phyloP scores from a whole-genome alignment of 1,140 invertebrate species.

The Drosophila orena region DNA sequence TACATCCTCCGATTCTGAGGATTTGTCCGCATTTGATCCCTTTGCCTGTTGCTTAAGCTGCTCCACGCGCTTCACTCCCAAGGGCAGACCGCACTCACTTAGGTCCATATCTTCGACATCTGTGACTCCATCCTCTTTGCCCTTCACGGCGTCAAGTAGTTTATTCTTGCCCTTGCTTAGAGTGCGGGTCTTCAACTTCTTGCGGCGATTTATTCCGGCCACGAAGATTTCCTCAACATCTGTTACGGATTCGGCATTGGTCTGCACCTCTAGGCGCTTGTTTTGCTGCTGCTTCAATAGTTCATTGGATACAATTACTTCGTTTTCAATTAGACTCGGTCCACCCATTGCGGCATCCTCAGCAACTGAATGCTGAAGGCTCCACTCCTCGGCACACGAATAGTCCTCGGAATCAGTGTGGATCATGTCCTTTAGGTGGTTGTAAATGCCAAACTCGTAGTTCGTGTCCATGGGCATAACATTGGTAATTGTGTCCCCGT shows the following conservation, averaged over 20 bases:
- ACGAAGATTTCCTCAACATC: conserved; percentile 86
- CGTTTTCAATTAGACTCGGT: conserved; percentile 63
- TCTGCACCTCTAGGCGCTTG: conserved; percentile 69
- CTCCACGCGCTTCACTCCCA: conserved; percentile 62
- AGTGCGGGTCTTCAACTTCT: conserved; percentile 76
- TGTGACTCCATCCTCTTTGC: conserved; percentile 77
- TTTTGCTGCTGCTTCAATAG: conserved; percentile 66
- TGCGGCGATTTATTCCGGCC: conserved; percentile 73
- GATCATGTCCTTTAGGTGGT: conserved; percentile 72
- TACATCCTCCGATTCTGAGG: conserved; percentile 68
- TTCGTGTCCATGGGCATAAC: conserved; percentile 85
- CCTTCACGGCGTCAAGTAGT: conserved; percentile 54
- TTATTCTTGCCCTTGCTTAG: conserved; percentile 73
- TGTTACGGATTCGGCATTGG: conserved; percentile 83
- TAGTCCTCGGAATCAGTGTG: conserved; percentile 85
- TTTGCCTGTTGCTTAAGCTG: conserved; percentile 61
- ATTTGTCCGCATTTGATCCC: conserved; percentile 24
- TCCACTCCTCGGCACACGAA: conserved; percentile 83
- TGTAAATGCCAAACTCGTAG: conserved; percentile 77
- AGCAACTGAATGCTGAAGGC: conserved; percentile 48
- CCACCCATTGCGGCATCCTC: conserved; percentile 43
- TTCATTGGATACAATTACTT: conserved; percentile 77
- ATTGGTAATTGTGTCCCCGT: conserved; percentile 84
- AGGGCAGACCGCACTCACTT: conserved; percentile 83
- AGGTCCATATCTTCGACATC: conserved; percentile 86